Base-by-base conservation (phyloP, 2,113 vertebrate species). In the Corvus cornix region DNA sequence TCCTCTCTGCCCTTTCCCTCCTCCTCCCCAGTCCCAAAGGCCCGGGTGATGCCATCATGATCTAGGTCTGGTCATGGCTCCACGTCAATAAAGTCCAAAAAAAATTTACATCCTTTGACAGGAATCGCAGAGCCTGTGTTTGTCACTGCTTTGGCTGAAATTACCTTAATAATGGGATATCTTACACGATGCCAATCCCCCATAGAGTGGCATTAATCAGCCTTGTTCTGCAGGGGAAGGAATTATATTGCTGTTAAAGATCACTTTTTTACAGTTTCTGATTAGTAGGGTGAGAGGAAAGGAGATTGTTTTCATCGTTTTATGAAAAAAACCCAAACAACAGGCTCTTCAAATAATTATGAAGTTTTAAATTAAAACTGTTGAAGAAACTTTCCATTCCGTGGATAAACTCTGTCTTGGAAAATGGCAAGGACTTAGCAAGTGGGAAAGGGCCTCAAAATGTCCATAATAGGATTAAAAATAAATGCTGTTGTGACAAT, bases 261-360 rank as follows among this genome's bases (percentile, higher is more conserved):
- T 60, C 28, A 60, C 37, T 90, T 92, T 83, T 93, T 93, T 96
- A 86, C 59, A 70, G 39, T 69, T 77, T 69, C 72, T 96, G 70
- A 91, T 91, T 67, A 75, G 62, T 33, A 56, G 44, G 39, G 43
- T 73, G 75, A 83, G 84, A 93, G 78, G 46, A 87, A 73, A 79
- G 70, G n/a, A 79, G 75, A 64, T 37, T 83, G 31, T 87, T 82
- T 87, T 37, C 46, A 76, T 60, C 41, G 19, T 85, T 79, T 91
- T 49, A 37, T 7, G 10, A 82, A 94, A 33, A 69, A 73, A 85
- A 19, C 13, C 8, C 53, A 26, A 60, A 43, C 41, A 74, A 49
- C 27, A 43, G 33, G 30, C 31, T 49, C 49, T 59, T 75, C 28
- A 60, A 68, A 70, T 64, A 74, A 64, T 75, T 70, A 58, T 8